A percentile compares a stretch with the other conserved stretches of the same genome.
Conservation (phyloP, 2,797 vertebrate genomes). For the Cichlasoma orientale region DNA sequence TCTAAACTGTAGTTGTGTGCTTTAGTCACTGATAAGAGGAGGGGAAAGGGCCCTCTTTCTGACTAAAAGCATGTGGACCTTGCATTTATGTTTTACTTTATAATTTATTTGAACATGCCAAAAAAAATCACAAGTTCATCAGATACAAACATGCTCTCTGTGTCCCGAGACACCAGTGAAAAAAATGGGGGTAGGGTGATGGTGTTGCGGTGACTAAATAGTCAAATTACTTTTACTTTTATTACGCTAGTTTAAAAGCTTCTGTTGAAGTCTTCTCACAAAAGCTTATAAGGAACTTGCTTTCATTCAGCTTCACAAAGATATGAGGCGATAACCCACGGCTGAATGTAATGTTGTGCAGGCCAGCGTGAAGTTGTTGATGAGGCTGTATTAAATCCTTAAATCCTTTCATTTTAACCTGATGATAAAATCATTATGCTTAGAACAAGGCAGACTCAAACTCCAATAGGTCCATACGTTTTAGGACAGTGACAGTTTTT, state of each 20-base stretch:
- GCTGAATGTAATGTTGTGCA: too few species aligned
- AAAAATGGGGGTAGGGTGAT: too few species aligned
- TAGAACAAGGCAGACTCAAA: background rate
- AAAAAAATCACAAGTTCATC: background rate
- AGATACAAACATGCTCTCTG: background rate
- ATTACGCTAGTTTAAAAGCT: background rate
- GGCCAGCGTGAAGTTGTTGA: too few species aligned
- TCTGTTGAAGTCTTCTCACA: background rate
- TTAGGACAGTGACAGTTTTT: too few species aligned
- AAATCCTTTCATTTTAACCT: too few species aligned
- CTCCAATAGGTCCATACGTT: background rate
- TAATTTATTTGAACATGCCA: background rate
- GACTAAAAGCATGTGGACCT: background rate
- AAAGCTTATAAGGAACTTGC: background rate
- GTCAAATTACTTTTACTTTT: background rate
- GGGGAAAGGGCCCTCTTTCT: background rate
- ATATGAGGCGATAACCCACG: background rate
- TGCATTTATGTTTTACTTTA: too few species aligned
- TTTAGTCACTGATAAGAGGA: background rate
- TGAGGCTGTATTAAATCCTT: too few species aligned
- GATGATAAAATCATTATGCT: background rate
- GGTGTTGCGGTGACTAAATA: too few species aligned
- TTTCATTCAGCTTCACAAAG: background rate
- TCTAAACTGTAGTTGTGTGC: background rate
- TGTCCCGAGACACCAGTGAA: too few species aligned